Conservation (phyloP, 2,888 invertebrate genomes). For the Tipula vernalis region DNA sequence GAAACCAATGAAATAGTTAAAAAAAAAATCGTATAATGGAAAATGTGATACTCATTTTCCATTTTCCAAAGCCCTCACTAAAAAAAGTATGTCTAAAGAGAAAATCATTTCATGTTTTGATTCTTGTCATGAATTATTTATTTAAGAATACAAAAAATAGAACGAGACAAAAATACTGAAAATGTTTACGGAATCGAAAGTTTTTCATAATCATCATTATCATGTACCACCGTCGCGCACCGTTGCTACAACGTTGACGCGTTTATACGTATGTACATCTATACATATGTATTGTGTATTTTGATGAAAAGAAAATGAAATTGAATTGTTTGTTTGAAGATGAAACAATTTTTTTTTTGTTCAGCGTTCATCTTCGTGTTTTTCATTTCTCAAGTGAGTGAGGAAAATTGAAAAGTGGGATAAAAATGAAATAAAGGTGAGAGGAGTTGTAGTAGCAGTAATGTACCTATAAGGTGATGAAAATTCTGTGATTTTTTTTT, state of each 20-base stretch:
- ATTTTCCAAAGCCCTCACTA: neutral
- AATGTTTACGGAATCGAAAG: neutral
- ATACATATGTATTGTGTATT: neutral
- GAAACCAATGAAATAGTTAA: neutral
- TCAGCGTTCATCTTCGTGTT: neutral
- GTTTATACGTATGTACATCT: neutral
- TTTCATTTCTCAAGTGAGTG: neutral
- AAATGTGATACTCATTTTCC: neutral
- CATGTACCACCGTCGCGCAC: neutral
- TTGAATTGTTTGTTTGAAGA: neutral
- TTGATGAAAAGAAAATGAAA: neutral
- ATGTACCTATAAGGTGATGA: neutral
- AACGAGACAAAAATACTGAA: neutral
- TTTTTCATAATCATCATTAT: neutral
- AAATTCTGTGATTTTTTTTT: neutral
- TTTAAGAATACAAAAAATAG: neutral
- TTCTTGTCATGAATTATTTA: constrained; percentile 4
- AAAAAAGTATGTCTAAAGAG: neutral
- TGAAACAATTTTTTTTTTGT: neutral
- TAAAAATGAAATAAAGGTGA: neutral
- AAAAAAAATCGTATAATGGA: neutral
- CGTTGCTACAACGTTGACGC: neutral
- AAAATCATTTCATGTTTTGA: neutral
- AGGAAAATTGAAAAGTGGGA: neutral
- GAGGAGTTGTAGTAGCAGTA: neutral